phyloP scores from a whole-genome alignment of 2,888 invertebrate genomes.

The Tenthredo notha region DNA sequence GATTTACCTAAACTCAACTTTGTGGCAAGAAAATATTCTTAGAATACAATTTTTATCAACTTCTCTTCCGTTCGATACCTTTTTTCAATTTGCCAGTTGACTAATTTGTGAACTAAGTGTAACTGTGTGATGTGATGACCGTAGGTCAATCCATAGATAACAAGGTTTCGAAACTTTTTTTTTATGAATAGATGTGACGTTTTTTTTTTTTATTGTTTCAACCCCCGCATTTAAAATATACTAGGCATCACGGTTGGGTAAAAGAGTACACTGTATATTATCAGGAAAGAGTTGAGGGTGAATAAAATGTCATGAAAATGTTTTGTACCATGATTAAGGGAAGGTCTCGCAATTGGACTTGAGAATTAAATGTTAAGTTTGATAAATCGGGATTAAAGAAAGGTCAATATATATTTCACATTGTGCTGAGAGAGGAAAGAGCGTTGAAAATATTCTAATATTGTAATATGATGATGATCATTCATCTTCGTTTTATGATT shows the following conservation, averaged over 20 bases:
- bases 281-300: not conserved
- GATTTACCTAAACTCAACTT: not conserved
- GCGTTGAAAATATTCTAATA: not conserved
- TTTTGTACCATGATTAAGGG: not conserved
- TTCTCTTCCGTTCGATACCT: not conserved
- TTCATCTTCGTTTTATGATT: conserved; percentile 19
- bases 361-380: not conserved
- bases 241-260: not conserved
- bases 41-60: not conserved
- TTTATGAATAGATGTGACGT: not conserved
- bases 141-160: not conserved
- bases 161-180: not conserved
- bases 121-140: too few species aligned
- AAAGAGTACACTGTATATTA: not conserved
- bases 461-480: not conserved
- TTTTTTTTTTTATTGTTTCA: too few species aligned
- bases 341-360: not conserved
- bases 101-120: not conserved
- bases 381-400: not conserved
- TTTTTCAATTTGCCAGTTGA: not conserved
- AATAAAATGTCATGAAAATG: conserved; percentile 25
- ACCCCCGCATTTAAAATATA: not conserved
- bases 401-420: not conserved
- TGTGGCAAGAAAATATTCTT: not conserved
- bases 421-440: not conserved